Evolutionary conservation across 2,888 invertebrate genomes (phyloP), one percentile per base, ranked within the genome.

Genomic region (Oligia fasciuncula): DNA sequence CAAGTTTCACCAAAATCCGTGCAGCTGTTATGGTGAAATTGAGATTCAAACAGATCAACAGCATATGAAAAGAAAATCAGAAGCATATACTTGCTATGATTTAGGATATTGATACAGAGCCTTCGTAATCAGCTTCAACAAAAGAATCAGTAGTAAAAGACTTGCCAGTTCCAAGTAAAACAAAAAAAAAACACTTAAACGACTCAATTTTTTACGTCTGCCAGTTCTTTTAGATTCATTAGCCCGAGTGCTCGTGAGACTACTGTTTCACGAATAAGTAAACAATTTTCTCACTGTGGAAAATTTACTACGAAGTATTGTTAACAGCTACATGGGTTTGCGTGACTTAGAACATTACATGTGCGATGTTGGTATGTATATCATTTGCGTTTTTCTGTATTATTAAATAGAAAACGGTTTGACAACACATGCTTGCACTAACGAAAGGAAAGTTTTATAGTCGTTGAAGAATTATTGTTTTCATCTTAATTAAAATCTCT

Each of bases 201-300:
- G 17, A 19, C 35, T 77, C 6, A 72, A 1, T 73, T 83, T 79
- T 69, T 43, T 62, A 66, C 35, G 43, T 57, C 67, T 78, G 87
- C 72, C 86, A 73, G 73, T 79, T 88, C 88, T 86, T 85, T 65
- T 81, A 88, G 86, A 91, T 91, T 91, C 88, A 90, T 90, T 89
- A 90, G 84, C 73, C 87, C 67, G 78, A 90, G 85, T 86, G 80
- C 83, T 89, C 79, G 86, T 79, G 77, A 81, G 79, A 91, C 90
- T 90, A 87, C 88, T 88, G 89, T 92, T 93, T 90, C 90, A 91
- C 87, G 89, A 91, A 90, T 90, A 91, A 90, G 91, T 90, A 94
- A 94, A 94, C 91, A 93, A 91, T 93, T 93, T 93, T 92, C 93
- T 93, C 87, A 88, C 81, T 83, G 92, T 95, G 95, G 95, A 95